Evolutionary conservation across 2,113 vertebrate genomes (phyloP), one percentile per base, ranked within the genome.

Genomic region (Oreamnos americanus): DNA sequence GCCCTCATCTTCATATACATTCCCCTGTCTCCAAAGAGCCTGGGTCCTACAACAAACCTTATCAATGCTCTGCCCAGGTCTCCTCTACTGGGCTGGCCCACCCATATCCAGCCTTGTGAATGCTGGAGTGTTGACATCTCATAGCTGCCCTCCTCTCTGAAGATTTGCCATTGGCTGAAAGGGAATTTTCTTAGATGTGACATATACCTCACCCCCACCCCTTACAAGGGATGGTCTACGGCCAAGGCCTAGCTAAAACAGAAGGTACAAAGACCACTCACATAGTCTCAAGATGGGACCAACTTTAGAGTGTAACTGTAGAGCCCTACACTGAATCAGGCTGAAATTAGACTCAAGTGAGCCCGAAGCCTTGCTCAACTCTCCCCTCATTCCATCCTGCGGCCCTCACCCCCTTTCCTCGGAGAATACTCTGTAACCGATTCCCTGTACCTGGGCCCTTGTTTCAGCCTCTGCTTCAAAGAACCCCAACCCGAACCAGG

Each of bases 401-500:
- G 7, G 8, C 25, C 15, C 5, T 79, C 19, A 28, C 26, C 49
- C 21, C 2, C 4, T 71, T 83, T 81, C n/a, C 67, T 76, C 25
- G 36, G 53, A 36, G 17, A 6, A 3, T 33, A 39, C 0, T 21
- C 25, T 4, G 2, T 86, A 19, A 5, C 30, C 17, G 21, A 3
- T 23, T 47, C 14, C 57, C 36, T 45, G 2, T 10, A n/a, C 33
- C 6, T 43, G 17, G 17, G 6, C 60, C 57, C 55, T 55, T 82
- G 30, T 36, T 64, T 79, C 26, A 71, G 30, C 28, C 6, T 96
- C 45, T 79, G 49, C 47, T 90, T 64, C 53, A n/a, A 53, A 26
- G 43, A 17, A 95, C 47, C 25, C 8, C 0, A 0, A 16, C 7
- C 26, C 14, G 4, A n/a, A 30, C 12, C 51, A 78, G 25, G 6